Evolutionary conservation across 2,888 invertebrate genomes (phyloP), one percentile per base, ranked within the genome.

Genomic region (Pammene fasciana): DNA sequence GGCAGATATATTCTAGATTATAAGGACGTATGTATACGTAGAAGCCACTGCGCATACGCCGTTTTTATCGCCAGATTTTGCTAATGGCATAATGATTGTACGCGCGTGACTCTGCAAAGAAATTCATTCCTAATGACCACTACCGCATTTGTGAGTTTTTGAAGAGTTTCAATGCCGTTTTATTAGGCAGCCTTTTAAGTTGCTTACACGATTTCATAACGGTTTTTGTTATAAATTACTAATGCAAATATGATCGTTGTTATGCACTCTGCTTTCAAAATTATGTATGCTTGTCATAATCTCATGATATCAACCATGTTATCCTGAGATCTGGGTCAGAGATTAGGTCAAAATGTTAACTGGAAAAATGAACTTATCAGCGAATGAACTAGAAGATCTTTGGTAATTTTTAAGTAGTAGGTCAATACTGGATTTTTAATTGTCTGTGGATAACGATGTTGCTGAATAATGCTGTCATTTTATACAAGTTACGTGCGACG

Each of bases 1-100:
- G 73, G 65, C 67, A 56, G 71, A 62, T 52, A 26, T 26, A 50
- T 16, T 36, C 13, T 18, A 48, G 38, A 5, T 38, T 9, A 50
- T 52, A 62, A 52, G 6, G 50, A 18, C 41, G 52, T 50, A 50
- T 66, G 71, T 56, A 52, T 61, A 73, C 67, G 65, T 71, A 50
- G 10, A 26, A 18, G 13, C n/a, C 41, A 41, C n/a, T 26, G 41
- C 13, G 48, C 62, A 52, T 52, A 14, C n/a, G 52, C 50, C 38
- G 18, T 62, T 62, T 26, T 52, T 10, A 9, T 11, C n/a, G 18
- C 38, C 38, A 59, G 55, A 34, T 65, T 60, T 60, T 5, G 65
- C 70, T 65, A 70, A 65, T 60, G 70, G 65, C 55, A 60, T 65
- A 60, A 70, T 65, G 54, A 70, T 68, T 54, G 38, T 60, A 59